phyloP scores from a whole-genome alignment of 2,797 vertebrate genomes.

The Ptychadena robeensis region DNA sequence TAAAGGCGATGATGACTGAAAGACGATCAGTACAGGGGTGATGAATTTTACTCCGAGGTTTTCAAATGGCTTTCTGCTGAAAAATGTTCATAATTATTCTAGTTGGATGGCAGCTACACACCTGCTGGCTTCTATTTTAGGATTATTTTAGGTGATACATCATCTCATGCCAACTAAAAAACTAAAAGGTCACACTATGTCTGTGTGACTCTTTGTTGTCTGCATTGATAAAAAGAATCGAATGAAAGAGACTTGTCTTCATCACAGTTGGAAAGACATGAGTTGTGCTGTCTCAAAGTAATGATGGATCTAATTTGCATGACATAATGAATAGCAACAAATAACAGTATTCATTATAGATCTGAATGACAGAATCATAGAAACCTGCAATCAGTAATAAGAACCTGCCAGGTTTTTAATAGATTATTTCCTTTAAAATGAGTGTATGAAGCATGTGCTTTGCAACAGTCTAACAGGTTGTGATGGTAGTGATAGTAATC shows the following conservation, averaged over 20 bases:
- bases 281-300: not conserved
- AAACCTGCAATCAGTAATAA: constrained; percentile 35
- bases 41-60: constrained; percentile 19
- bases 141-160: constrained; percentile 44
- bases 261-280: not conserved
- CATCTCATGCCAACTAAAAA: constrained; percentile 46
- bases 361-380: constrained; percentile 11
- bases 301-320: constrained; percentile 19
- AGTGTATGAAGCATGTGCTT: not conserved
- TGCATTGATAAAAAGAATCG: not conserved
- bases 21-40: not conserved
- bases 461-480: not conserved
- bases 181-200: constrained; percentile 48
- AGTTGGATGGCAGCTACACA: constrained; percentile 30
- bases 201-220: constrained; percentile 26
- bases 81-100: constrained; percentile 23
- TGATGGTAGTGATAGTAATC: not conserved
- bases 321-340: constrained; percentile 21
- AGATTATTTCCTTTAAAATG: not conserved
- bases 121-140: constrained; percentile 50
- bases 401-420: not conserved
- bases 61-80: constrained; percentile 34
- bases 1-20: constrained; percentile 20
- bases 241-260: not conserved
- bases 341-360: constrained; percentile 13